Base-by-base conservation (phyloP, 2,888 invertebrate species). In the Sericinus montela region DNA sequence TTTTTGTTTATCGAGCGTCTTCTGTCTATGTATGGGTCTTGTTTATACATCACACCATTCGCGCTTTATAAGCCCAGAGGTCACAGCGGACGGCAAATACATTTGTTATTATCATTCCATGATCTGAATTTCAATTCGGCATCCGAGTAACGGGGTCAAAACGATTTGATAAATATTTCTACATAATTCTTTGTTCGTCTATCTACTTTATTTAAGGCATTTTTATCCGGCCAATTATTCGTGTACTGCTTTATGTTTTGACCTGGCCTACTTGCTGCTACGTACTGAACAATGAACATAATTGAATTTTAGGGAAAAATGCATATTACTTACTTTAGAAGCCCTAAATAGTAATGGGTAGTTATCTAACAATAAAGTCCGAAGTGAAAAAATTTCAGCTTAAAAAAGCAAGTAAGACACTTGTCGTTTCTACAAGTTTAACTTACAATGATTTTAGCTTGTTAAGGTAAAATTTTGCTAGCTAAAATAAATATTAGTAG, bases 141-240 rank as follows among this genome's bases (percentile, higher is more conserved):
- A 68, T 67, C 69, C 70, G 66, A 80, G 74, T 84, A 86, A 85
- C 85, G 86, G 86, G 86, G 86, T 85, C 83, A 83, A 67, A 59
- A 74, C 69, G 71, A 71, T 77, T 78, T 72, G 66, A 78, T 79
- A 70, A 69, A 72, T 67, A 59, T 63, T 73, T 79, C 71, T 77
- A 72, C 70, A 79, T 79, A 69, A 74, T 71, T 74, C 64, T 74
- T 64, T 72, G 67, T 74, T 69, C 61, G 57, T 62, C 54, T 60
- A 10, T 36, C 19, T 41, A 47, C 40, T 28, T 19, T n/a, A 60
- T 66, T 40, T 10, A n/a, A 25, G 23, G 29, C 35, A 37, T 32
- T 11, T 41, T 35, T 35, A 44, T 11, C 8, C 8, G 25, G 37
- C 3, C 28, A 11, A 44, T 39, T 28, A 4, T 16, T 39, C 25